Evolutionary conservation across 2,888 invertebrate genomes (phyloP).

Genomic region (Keiferia lycopersicella): DNA sequence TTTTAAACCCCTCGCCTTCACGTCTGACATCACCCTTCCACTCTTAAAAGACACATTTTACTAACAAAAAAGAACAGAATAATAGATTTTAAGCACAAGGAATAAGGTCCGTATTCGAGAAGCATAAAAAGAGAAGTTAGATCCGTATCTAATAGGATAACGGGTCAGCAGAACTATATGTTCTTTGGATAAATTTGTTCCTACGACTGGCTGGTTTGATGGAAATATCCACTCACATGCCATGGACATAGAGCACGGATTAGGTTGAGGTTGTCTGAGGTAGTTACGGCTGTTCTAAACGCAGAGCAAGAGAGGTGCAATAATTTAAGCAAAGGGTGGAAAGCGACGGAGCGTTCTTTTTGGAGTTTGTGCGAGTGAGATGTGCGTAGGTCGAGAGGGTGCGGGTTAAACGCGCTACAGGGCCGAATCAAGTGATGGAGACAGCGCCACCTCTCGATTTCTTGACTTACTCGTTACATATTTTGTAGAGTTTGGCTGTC

Average conservation of each 20-base stretch:
- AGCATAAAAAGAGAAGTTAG: conserved; percentile 49
- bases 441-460: not conserved
- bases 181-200: conserved; percentile 70
- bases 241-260: conserved; percentile 42
- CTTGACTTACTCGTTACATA: too few relatives aligned
- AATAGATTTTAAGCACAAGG: conserved; percentile 35
- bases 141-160: conserved; percentile 64
- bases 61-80: conserved; percentile 31
- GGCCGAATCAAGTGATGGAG: conserved; percentile 43
- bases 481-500: too few relatives aligned
- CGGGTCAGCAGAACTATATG: conserved; percentile 57
- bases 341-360: conserved; percentile 79
- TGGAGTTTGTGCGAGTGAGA: conserved; percentile 81
- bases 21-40: conserved; percentile 51
- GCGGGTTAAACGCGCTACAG: conserved; percentile 74
- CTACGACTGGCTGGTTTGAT: conserved; percentile 41
- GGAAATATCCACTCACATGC: conserved; percentile 40
- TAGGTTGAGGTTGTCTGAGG: conserved; percentile 37
- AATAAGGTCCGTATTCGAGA: conserved; percentile 31
- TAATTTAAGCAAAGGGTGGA: conserved; percentile 81
- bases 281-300: conserved; percentile 50
- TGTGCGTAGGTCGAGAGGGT: conserved; percentile 77
- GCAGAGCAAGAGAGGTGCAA: conserved; percentile 67
- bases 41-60: conserved; percentile 62
- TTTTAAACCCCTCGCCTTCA: conserved; percentile 65